These are phyloP conservation scores for Cossypha niveicapilla DNA, from an alignment of 2,797 vertebrate species.

Conservation along the genomic window DNA sequence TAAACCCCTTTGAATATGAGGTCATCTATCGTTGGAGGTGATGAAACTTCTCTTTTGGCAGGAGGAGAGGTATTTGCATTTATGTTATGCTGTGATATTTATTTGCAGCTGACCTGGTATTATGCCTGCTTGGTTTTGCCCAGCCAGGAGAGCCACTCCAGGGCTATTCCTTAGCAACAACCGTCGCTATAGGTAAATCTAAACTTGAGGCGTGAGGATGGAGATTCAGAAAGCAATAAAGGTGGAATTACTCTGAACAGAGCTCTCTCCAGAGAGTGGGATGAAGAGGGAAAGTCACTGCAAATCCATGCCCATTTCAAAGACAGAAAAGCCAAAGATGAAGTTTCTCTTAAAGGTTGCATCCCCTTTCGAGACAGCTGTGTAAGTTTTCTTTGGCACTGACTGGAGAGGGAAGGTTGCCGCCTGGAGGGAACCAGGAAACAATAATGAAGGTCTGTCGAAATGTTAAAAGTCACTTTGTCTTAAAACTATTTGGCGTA, in stretches of 20 bases:
- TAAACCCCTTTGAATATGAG: not conserved
- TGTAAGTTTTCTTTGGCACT: not conserved
- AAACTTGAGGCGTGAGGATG: not conserved
- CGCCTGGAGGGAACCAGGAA: not conserved
- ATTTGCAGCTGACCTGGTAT: not conserved
- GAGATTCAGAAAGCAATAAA: not conserved
- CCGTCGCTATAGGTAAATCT: not conserved
- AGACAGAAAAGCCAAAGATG: not conserved
- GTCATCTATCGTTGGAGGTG: not conserved
- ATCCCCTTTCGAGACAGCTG: not conserved
- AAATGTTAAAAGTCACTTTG: not conserved
- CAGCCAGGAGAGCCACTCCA: not conserved
- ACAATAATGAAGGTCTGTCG: not conserved
- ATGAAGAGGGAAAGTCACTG: not conserved
- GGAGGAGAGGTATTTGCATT: not conserved
- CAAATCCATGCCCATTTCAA: not conserved
- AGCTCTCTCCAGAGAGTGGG: not conserved
- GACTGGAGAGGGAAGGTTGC: not conserved
- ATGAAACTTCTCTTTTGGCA: not conserved
- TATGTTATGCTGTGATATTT: not conserved
- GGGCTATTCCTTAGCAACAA: not conserved
- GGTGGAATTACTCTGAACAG: not conserved
- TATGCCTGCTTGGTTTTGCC: not conserved
- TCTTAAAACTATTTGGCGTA: not conserved
- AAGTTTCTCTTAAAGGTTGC: not conserved